Evolutionary conservation across 2,888 invertebrate genomes (phyloP).

Genomic region (Chymomyza caudatula): DNA sequence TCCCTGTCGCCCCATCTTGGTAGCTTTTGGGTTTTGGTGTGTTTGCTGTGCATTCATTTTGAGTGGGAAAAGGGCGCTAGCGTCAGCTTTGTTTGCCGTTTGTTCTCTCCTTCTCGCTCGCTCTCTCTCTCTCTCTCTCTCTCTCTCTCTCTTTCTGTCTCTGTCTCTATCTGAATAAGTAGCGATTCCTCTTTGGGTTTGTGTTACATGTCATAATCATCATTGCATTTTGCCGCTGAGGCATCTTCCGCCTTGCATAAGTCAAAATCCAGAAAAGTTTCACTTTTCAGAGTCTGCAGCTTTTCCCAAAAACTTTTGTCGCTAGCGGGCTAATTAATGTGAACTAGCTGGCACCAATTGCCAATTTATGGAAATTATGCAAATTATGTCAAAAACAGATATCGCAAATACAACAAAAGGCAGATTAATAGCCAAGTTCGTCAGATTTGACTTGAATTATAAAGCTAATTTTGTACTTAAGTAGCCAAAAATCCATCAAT

Average conservation of each 20-base stretch:
- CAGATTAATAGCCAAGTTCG: not conserved
- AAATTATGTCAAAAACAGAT: slow-evolving; percentile 29
- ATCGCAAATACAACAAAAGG: not conserved
- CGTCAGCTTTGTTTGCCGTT: not conserved
- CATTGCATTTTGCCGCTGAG: slow-evolving; percentile 41
- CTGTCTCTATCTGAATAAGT: not conserved
- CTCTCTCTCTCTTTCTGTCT: not conserved
- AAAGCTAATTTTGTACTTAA: not conserved
- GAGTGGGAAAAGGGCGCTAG: slow-evolving; percentile 45
- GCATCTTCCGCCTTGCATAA: slow-evolving; percentile 69
- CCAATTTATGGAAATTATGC: slow-evolving; percentile 49
- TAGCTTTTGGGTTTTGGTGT: too few relatives aligned
- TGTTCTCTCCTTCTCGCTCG: not conserved
- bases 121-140: not conserved
- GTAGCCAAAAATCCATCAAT: not conserved
- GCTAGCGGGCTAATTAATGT: slow-evolving; percentile 60
- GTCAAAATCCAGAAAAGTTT: slow-evolving; percentile 44
- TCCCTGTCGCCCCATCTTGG: not conserved
- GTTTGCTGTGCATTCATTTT: not conserved
- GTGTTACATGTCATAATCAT: slow-evolving; percentile 59
- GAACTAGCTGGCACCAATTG: slow-evolving; percentile 26
- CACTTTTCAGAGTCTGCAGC: slow-evolving; percentile 34
- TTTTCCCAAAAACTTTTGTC: slow-evolving; percentile 13
- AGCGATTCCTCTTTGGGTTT: slow-evolving; percentile 55
- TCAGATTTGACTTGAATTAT: not conserved